Evolutionary conservation across 2,888 invertebrate genomes (phyloP).

Genomic region (Itoplectis maculator): DNA sequence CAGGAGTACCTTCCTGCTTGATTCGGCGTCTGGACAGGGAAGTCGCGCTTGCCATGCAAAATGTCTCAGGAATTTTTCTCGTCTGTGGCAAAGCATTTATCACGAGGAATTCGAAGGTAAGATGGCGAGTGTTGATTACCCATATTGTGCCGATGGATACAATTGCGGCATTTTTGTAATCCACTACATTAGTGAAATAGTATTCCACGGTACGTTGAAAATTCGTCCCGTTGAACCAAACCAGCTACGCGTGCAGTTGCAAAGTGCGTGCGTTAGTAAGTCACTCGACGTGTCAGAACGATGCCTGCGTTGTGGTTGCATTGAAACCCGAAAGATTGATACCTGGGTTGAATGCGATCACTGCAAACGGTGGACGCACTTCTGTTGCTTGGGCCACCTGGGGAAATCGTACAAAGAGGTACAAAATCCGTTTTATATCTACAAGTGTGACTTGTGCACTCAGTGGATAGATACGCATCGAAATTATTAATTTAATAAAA

Average conservation of each 20-base stretch:
- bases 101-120: neutral
- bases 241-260: slow-evolving; percentile 3
- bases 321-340: neutral
- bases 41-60: neutral
- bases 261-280: slow-evolving; percentile 6
- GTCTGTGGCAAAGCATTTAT: slow-evolving; percentile 11
- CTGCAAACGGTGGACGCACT: neutral
- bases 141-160: slow-evolving; percentile 19
- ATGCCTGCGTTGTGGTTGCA: neutral
- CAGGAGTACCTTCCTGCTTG: slow-evolving; percentile 1
- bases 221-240: slow-evolving; percentile 1
- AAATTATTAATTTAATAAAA: no score
- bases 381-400: neutral
- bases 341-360: slow-evolving; percentile 5
- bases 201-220: slow-evolving; percentile 15
- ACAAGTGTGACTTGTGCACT: no score
- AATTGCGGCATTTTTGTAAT: slow-evolving; percentile 21
- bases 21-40: neutral
- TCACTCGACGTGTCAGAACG: neutral
- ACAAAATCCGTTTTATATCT: neutral
- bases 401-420: neutral
- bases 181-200: slow-evolving; percentile 17
- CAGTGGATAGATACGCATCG: no score
- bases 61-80: slow-evolving; percentile 2
- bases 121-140: neutral